Evolutionary conservation across 23 tunicate species (phyloP), one percentile per base, ranked within the genome.

Genomic region (Styela plicata): DNA sequence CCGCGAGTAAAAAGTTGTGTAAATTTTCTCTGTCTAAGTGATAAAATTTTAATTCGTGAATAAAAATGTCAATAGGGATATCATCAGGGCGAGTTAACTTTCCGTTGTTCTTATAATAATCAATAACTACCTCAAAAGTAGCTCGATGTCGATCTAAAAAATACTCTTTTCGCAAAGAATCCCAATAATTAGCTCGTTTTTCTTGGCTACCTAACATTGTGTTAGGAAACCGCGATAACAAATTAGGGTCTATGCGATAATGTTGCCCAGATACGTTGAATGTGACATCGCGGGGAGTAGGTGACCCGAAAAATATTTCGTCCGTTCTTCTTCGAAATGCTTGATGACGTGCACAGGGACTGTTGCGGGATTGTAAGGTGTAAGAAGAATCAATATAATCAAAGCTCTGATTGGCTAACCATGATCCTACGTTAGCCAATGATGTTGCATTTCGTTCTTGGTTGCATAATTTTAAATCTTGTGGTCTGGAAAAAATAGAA

Each of bases 21-120:
- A 96, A 23, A 24, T 91, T 82, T 13, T 85, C 82, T 25, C 78
- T 64, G n/a, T 75, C 90, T 53, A 96, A 74, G 10, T 79, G 32
- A 77, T 96, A 96, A 64, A 88, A 89, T 64, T 79, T 84, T 13
- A 96, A 25, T 66, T 96, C 99, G 69, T 96, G 83, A 22, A 96
- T 77, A 70, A 96, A 96, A 73, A 91, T 96, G 65, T 96, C 99
- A 21, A 96, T 68, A 17, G 99, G 99, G 26, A 96, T 79, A 31
- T 96, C 93, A 61, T 91, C 90, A 1, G 99, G 99, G 19, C 99
- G 92, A 0, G 64, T 34, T 16, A 96, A 63, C 17, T 35, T 64
- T 31, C 97, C 97, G 1, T 91, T 90, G 7, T 82, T 79, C 66
- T 30, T 30, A 36, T 82, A 82, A 64, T 73, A 87, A 24, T 88